These are phyloP conservation scores for Heterochromis multidens DNA, from an alignment of 2,113 vertebrate species.

Conservation along the genomic window DNA sequence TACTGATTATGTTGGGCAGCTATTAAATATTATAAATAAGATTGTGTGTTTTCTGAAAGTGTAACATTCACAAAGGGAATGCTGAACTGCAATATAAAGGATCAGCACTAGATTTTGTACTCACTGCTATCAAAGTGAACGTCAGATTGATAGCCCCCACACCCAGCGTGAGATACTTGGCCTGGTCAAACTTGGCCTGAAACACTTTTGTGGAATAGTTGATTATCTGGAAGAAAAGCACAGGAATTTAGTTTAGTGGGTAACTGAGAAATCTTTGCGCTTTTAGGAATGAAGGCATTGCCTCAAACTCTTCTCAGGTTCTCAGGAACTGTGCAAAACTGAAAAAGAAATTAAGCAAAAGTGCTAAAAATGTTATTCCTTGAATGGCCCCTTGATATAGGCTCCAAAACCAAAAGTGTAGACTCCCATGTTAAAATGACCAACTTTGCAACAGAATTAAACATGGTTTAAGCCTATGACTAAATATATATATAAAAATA, in stretches of 20 bases:
- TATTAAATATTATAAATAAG: not conserved
- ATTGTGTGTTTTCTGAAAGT: too few relatives aligned
- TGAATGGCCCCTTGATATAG: too few relatives aligned
- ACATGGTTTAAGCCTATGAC: too few relatives aligned
- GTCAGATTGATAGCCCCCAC: slow-evolving; percentile 66
- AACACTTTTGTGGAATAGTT: slow-evolving; percentile 75
- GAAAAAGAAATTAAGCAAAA: not conserved
- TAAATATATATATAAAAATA: too few relatives aligned
- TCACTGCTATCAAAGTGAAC: slow-evolving; percentile 71
- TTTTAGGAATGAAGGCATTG: not conserved
- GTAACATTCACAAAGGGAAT: not conserved
- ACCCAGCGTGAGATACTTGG: slow-evolving; percentile 69
- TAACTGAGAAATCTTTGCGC: not conserved
- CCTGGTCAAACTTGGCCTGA: slow-evolving; percentile 60
- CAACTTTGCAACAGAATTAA: too few relatives aligned
- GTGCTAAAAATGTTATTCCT: not conserved
- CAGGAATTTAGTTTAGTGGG: not conserved
- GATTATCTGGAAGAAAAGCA: slow-evolving; percentile 66
- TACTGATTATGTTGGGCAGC: not conserved
- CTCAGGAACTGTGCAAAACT: not conserved
- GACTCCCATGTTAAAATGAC: not conserved
- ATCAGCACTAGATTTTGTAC: not conserved
- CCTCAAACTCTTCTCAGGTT: not conserved
- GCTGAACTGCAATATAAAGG: not conserved
- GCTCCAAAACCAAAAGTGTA: too few relatives aligned